These are phyloP conservation scores for Protobothrops flavoviridis DNA, from an alignment of 2,113 vertebrate species.

Conservation along the genomic window DNA sequence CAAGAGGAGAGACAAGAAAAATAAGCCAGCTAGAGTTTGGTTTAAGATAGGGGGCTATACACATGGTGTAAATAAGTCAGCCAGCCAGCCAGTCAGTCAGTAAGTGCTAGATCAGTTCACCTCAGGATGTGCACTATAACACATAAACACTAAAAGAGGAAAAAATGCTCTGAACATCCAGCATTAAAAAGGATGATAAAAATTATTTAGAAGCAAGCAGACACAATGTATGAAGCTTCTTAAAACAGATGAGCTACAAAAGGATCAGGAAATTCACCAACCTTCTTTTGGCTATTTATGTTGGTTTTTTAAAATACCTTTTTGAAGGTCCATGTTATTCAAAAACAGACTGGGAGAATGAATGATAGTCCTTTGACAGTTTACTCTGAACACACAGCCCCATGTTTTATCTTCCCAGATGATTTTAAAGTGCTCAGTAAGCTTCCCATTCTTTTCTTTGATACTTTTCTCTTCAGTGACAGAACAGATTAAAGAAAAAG, in stretches of 20 bases:
- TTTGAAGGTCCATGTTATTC: neutral
- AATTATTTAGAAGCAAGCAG: neutral
- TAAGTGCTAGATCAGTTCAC: neutral
- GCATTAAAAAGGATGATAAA: neutral
- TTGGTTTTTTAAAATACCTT: neutral
- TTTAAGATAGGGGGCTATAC: neutral
- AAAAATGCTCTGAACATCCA: neutral
- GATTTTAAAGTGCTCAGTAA: neutral
- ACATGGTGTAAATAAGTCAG: neutral
- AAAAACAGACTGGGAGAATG: neutral
- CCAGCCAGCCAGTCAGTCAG: too few relatives aligned
- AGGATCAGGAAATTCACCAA: neutral
- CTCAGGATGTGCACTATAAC: neutral
- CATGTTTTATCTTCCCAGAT: neutral
- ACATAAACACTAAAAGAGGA: neutral
- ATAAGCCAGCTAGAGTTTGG: neutral
- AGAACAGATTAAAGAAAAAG: neutral
- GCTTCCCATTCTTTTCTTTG: neutral
- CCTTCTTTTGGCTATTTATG: neutral
- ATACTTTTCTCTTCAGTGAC: neutral
- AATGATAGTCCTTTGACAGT: neutral
- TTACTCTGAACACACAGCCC: constrained; percentile 3
- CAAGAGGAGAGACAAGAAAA: neutral
- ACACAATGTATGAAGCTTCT: neutral
- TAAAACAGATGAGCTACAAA: neutral